Percentiles rank a stretch among this genome's conserved stretches.
These are phyloP conservation scores for Epizoanthus scotinus DNA, from an alignment of 92 coral and sea anemone species.

Conservation along the genomic window DNA sequence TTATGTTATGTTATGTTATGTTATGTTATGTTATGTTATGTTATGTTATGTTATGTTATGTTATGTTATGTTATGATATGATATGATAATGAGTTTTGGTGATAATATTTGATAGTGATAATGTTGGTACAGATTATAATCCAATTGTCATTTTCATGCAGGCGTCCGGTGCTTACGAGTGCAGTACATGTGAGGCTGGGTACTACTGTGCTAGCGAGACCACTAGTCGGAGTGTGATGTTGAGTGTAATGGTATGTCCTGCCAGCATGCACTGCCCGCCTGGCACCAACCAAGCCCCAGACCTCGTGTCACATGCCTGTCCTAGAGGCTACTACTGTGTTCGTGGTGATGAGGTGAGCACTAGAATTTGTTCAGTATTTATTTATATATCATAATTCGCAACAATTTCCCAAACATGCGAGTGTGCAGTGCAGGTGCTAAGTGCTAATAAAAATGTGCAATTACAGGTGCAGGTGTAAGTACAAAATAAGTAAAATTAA, in stretches of 20 bases:
- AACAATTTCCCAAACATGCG: too few relatives aligned
- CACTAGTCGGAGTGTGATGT: constrained; percentile 84
- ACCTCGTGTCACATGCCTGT: constrained; percentile 88
- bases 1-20: too few relatives aligned
- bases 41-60: too few relatives aligned
- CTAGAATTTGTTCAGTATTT: too few relatives aligned
- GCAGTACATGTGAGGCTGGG: constrained; percentile 86
- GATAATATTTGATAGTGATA: background rate
- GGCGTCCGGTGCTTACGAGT: constrained; percentile 89
- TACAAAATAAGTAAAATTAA: too few relatives aligned
- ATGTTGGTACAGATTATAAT: background rate
- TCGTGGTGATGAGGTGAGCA: constrained; percentile 90
- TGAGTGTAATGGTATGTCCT: constrained; percentile 80
- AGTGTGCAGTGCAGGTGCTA: too few relatives aligned
- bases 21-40: too few relatives aligned
- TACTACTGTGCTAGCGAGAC: constrained; percentile 86
- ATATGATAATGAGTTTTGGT: background rate
- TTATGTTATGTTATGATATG: too few relatives aligned
- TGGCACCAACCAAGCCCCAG: constrained; percentile 77
- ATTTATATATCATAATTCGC: too few relatives aligned
- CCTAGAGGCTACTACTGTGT: constrained; percentile 83
- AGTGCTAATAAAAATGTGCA: too few relatives aligned
- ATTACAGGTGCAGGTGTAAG: too few relatives aligned
- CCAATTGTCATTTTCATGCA: constrained; percentile 16
- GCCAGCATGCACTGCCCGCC: constrained; percentile 97